Conservation (phyloP, 92 coral and sea anemone species). For the Diadumene lineata region DNA sequence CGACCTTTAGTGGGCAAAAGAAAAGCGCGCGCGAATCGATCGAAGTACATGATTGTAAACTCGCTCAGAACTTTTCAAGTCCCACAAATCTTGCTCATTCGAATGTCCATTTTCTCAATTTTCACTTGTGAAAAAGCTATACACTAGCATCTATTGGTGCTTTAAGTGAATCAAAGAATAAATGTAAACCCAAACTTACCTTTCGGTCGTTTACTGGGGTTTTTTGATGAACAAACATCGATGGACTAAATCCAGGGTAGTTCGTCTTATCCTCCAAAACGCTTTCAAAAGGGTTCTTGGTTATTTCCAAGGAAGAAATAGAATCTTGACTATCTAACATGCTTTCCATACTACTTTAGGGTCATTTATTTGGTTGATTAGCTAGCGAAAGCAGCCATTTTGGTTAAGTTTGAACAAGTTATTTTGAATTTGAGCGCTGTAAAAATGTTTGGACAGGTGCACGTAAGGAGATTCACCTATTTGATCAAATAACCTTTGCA, state of each 20-base stretch:
- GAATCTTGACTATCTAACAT: constrained; percentile 71
- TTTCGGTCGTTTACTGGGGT: constrained; percentile 83
- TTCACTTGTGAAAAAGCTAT: neutral
- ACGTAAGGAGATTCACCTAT: constrained; percentile 52
- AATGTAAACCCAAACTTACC: constrained; percentile 35
- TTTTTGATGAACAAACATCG: constrained; percentile 83
- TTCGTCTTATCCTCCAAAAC: constrained; percentile 67
- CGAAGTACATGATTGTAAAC: neutral
- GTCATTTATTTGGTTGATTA: neutral
- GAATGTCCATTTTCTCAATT: neutral
- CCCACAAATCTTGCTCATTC: too few relatives aligned
- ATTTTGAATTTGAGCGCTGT: constrained; percentile 81
- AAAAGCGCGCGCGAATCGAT: neutral
- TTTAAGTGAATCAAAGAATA: neutral
- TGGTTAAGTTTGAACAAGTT: constrained; percentile 13
- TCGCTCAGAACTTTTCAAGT: too few relatives aligned
- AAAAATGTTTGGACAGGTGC: constrained; percentile 33
- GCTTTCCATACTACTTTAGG: neutral
- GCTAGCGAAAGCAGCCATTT: neutral
- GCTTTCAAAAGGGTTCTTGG: constrained; percentile 93
- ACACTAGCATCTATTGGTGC: neutral
- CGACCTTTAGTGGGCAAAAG: too few relatives aligned
- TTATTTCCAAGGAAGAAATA: constrained; percentile 73
- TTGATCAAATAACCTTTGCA: constrained; percentile 8
- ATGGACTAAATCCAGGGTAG: constrained; percentile 93